Base-by-base conservation (phyloP, 2,113 vertebrate genomes). In the Sus scrofa region DNA sequence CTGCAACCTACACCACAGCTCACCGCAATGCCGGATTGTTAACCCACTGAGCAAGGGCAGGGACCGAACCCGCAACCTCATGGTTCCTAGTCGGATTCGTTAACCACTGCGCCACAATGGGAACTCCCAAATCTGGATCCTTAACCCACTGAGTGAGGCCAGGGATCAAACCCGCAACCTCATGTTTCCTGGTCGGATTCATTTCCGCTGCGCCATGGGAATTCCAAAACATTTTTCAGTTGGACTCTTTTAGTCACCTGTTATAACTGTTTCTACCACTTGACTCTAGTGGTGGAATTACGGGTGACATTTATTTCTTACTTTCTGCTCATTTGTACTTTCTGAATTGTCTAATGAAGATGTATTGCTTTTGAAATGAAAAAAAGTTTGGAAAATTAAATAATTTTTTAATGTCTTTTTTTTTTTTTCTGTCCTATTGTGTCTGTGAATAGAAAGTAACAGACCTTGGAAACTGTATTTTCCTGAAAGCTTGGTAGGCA, bases 321-420 rank as follows among this genome's bases (percentile, higher is more conserved):
- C 60, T 60, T 94, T 68, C 32, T 54, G 18, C 54, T 70, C 19
- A 24, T 79, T 71, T 65, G 52, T 67, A n/a, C 27, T 65, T 78
- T 81, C 20, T 73, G 56, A 87, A 58, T 62, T 74, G 14, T 34
- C 60, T 94, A 60, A 94, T 85, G 58, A 90, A 93, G 91, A 96
- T 82, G 19, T 18, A 86, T 88, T 60, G 75, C 39, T 71, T 85
- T 75, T 30, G 22, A 34, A 84, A 75, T 96, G 34, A 90, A 89
- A 86, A 94, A 68, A 15, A 94, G 34, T 75, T 92, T 67, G 8
- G 77, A 87, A 44, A 85, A 77, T 67, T 89, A 79, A 60, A 91
- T 86, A 4, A 75, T 44, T 90, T 90, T 77, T 78, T 79, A 77
- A 39, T 19, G n/a, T 94, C 19, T 68, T 89, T 84, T 73, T 73